phyloP scores from a whole-genome alignment of 2,113 vertebrate genomes.

The Damaliscus lunatus region DNA sequence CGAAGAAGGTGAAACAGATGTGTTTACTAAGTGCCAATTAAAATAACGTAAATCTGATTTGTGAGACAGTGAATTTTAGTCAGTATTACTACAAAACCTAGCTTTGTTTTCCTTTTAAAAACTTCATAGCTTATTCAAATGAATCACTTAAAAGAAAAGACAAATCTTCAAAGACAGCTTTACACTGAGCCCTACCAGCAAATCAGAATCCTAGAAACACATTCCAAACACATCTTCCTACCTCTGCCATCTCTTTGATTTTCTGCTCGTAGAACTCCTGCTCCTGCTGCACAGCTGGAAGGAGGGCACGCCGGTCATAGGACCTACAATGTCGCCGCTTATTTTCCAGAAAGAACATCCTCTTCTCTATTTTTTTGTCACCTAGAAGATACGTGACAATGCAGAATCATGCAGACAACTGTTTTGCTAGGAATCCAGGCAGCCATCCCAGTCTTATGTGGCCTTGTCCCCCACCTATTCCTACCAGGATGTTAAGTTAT shows the following conservation, averaged over 20 bases:
- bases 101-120: not conserved
- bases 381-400: slow-evolving; percentile 79
- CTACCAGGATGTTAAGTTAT: not conserved
- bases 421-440: not conserved
- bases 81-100: not conserved
- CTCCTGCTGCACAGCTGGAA: slow-evolving; percentile 89
- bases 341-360: slow-evolving; percentile 95
- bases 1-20: not conserved
- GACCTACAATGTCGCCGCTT: slow-evolving; percentile 90
- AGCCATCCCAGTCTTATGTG: not conserved
- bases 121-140: not conserved
- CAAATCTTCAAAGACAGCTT: not conserved
- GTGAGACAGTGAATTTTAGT: not conserved
- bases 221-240: slow-evolving; percentile 50
- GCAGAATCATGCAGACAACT: not conserved
- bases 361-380: slow-evolving; percentile 90
- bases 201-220: not conserved
- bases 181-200: not conserved
- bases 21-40: not conserved
- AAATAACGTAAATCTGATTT: not conserved
- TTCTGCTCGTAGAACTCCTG: slow-evolving; percentile 95
- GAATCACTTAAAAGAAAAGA: not conserved
- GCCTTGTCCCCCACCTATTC: rapidly evolving
- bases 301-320: slow-evolving; percentile 84
- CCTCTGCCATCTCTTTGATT: slow-evolving; percentile 97